Evolutionary conservation across 1,140 invertebrate genomes (phyloP), one percentile per base, ranked within the genome.

Genomic region (Telenomus remus): DNA sequence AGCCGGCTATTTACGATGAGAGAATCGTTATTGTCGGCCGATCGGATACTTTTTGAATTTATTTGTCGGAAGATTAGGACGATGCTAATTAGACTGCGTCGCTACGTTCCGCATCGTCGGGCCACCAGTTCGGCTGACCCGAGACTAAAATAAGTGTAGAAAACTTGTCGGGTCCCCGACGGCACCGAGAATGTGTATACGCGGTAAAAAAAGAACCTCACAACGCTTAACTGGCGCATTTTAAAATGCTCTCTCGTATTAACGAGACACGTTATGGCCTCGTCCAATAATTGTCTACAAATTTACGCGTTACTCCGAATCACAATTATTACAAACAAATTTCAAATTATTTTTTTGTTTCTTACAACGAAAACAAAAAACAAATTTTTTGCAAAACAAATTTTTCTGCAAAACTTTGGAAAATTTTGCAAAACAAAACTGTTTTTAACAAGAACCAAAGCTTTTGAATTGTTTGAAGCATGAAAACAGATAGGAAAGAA

Each of bases 81-180:
- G 73, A 79, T 82, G 81, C 84, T 86, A 86, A 86, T 86, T 85
- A 85, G 84, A 82, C 79, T 83, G 76, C 60, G 70, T 76, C 68
- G 80, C 76, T 79, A 74, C 78, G 79, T 80, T 77, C 73, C 74
- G 78, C 70, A 57, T 65, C 76, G 65, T 72, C 77, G 75, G 80
- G 68, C 78, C n/a, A 74, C 64, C 56, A 61, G 78, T 71, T 75
- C 71, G 71, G 76, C 65, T 72, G 65, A 64, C 49, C 56, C 48
- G 51, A 71, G 79, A 79, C 76, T 72, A 79, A 81, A 79, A 65
- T 81, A 82, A 80, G 76, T 27, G 6, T 75, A 75, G 72, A 79
- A 73, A 73, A 82, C 72, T 74, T 57, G 64, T 66, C n/a, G n/a
- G n/a, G n/a, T n/a, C n/a, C 69, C 43, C 66, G 66, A 61, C 66